Percentiles rank a stretch among this genome's conserved stretches.
Evolutionary conservation across 53 echinoderm and acorn worm species (phyloP).

Genomic region (Patiria pectinifera): DNA sequence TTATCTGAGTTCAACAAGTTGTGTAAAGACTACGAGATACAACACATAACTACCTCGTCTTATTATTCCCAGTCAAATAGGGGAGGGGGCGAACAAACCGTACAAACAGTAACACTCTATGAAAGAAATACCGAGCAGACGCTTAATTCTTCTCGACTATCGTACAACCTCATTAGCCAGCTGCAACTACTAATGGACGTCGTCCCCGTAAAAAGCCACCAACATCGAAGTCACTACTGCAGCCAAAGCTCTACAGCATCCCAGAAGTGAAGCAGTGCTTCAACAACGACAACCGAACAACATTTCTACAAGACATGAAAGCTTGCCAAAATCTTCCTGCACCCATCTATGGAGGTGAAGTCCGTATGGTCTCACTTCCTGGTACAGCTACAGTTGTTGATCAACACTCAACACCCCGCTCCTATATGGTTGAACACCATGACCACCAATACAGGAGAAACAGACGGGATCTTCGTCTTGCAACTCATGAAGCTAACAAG

Average conservation of each 20-base stretch:
- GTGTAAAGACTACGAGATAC: conserved; percentile 65
- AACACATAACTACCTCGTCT: conserved; percentile 69
- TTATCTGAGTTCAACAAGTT: too few relatives aligned
- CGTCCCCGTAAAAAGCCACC: too few relatives aligned
- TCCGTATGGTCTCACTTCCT: conserved; percentile 53
- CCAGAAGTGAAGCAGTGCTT: too few relatives aligned
- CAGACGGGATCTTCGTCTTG: conserved; percentile 53
- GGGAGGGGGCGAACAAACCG: too few relatives aligned
- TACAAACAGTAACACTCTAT: too few relatives aligned
- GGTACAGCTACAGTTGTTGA: conserved; percentile 57
- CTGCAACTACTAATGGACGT: conserved; percentile 68
- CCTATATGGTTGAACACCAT: conserved; percentile 70
- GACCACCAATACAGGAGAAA: conserved; percentile 68
- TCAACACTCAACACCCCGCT: conserved; percentile 63
- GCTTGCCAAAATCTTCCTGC: conserved; percentile 38
- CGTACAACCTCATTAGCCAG: conserved; percentile 57
- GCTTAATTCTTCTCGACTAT: conserved; percentile 65
- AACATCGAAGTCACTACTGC: too few relatives aligned
- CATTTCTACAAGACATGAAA: conserved; percentile 49
- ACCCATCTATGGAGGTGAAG: conserved; percentile 47
- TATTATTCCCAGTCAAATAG: too few relatives aligned
- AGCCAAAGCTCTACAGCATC: too few relatives aligned
- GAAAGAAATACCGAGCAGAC: too few relatives aligned
- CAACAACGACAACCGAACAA: conserved; percentile 63
- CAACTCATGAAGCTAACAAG: conserved; percentile 63